Percentiles rank a stretch among this genome's conserved stretches.
These are phyloP conservation scores for Eurystomus glaucurus DNA, from an alignment of 2,797 vertebrate species.

Conservation along the genomic window DNA sequence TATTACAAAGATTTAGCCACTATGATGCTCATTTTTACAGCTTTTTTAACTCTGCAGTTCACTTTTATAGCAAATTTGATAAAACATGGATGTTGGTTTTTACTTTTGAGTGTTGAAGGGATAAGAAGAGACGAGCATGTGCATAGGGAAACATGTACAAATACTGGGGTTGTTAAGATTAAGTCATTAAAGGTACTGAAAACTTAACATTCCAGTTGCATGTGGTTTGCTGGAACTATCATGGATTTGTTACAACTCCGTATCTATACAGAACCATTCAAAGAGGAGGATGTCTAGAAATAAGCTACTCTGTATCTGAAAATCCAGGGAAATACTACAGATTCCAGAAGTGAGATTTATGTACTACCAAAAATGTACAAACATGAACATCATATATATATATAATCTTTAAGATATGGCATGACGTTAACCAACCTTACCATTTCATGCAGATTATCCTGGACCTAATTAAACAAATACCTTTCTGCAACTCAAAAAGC, in stretches of 20 bases:
- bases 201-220: not conserved
- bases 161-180: not conserved
- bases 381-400: not conserved
- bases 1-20: not conserved
- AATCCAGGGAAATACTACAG: not conserved
- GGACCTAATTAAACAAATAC: not conserved
- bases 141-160: not conserved
- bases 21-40: not conserved
- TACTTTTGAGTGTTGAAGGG: not conserved
- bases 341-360: not conserved
- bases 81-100: not conserved
- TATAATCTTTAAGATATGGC: not conserved
- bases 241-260: rapidly evolving
- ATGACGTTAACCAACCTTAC: not conserved
- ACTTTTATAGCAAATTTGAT: not conserved
- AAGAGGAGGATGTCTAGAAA: not conserved
- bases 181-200: not conserved
- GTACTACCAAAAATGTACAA: not conserved
- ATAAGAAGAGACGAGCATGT: rapidly evolving
- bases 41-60: not conserved
- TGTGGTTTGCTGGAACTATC: not conserved
- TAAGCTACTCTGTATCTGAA: not conserved
- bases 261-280: not conserved
- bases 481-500: not conserved
- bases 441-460: not conserved